Evolutionary conservation across 23 tunicate species (phyloP), one percentile per base, ranked within the genome.

Genomic region (Styela clava): DNA sequence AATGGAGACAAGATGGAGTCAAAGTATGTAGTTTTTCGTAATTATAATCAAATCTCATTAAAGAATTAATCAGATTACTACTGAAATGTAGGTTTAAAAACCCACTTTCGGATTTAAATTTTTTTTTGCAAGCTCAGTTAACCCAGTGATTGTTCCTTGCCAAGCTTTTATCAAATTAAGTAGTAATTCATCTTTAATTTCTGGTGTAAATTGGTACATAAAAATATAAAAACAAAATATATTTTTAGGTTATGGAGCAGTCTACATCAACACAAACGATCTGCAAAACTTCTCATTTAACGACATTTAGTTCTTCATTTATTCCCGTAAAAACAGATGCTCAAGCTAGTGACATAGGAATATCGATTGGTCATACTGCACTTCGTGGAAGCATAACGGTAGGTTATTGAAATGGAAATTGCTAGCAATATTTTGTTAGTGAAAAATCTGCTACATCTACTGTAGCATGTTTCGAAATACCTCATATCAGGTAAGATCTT

Each of bases 221-320:
- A n/a, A n/a, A n/a, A n/a, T n/a, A n/a, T n/a, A n/a, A n/a, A n/a
- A n/a, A n/a, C n/a, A n/a, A 44, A 44, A 44, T 33, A 34, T 72
- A 24, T 44, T 52, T 35, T 65, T 73, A 91, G 97, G 69, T 63
- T 33, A 70, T 84, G 51, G 36, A 64, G 18, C 76, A 78, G 16
- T 91, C 97, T 19, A 86, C 91, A 24, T 35, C 78, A 63, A 37
- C 77, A 33, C 98, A 93, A 77, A 93, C 98, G 1, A 12, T 83
- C 23, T 93, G 98, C 36, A 74, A 82, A 25, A 83, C 93, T 12
- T 74, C 33, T 61, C 89, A 86, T 62, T 64, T 88, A 21, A 79
- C 93, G 3, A 88, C 89, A 76, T 76, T 76, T 30, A 52, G 65
- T 51, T 24, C 65, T 7, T 76, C 81, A 26, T 76, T 21, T 76